Conservation (phyloP, 2,888 invertebrate species). For the Abrostola tripartita region DNA sequence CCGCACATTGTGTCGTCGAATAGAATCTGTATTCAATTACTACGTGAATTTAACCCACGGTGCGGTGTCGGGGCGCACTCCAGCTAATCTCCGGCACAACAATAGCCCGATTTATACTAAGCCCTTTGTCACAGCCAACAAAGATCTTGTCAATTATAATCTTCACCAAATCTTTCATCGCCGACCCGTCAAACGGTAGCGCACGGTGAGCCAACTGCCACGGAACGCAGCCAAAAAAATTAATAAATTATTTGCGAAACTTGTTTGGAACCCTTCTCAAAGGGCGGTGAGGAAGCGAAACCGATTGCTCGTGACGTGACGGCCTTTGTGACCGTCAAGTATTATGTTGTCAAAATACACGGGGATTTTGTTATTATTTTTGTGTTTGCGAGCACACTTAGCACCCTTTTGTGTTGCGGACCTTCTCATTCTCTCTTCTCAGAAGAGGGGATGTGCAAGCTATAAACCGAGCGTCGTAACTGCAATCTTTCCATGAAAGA, state of each 20-base stretch:
- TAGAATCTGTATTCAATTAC: slow-evolving; percentile 75
- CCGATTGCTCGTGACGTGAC: slow-evolving; percentile 87
- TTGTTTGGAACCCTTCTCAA: slow-evolving; percentile 84
- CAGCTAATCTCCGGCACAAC: slow-evolving; percentile 81
- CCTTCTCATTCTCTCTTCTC: slow-evolving; percentile 81
- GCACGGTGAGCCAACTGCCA: slow-evolving; percentile 74
- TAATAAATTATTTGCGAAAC: slow-evolving; percentile 88
- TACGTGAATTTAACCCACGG: slow-evolving; percentile 72
- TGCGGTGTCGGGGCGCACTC: slow-evolving; percentile 69
- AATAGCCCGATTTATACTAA: slow-evolving; percentile 80
- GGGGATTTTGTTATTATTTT: slow-evolving; percentile 88
- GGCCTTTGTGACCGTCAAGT: slow-evolving; percentile 85
- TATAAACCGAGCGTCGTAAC: slow-evolving; percentile 75
- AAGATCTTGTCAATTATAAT: slow-evolving; percentile 88
- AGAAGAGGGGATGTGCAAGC: slow-evolving; percentile 81
- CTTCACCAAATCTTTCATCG: slow-evolving; percentile 79
- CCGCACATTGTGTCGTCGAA: slow-evolving; percentile 67
- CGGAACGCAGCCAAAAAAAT: slow-evolving; percentile 70
- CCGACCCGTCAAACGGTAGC: slow-evolving; percentile 85
- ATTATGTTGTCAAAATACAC: slow-evolving; percentile 89
- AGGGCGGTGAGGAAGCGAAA: slow-evolving; percentile 84
- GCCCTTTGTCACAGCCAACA: slow-evolving; percentile 83
- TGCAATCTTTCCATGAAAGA: slow-evolving; percentile 79
- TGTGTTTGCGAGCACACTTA: slow-evolving; percentile 87
- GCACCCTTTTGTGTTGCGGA: slow-evolving; percentile 82